Base-by-base conservation (phyloP, 2,797 vertebrate genomes). In the Holocentrus rufus region DNA sequence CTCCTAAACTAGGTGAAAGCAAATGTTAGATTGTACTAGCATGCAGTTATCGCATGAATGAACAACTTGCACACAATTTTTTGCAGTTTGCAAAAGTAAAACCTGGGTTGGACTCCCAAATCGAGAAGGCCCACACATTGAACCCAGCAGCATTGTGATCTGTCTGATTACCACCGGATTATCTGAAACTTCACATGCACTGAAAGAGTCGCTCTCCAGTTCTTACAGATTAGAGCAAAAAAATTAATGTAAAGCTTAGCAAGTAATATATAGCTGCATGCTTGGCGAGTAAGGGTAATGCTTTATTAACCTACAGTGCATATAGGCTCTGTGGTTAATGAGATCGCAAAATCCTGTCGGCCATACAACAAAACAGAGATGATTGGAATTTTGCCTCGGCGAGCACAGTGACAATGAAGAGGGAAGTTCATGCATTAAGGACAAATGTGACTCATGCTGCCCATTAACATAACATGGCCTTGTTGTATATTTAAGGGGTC, bases 201-300 rank as follows among this genome's bases (percentile, higher is more conserved):
- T 20, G 34, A 72, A 67, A 31, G 56, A 66, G 10, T 56, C n/a
- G 64, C 25, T 67, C 5, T 27, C 39, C 8, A 13, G 47, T 46
- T 31, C 39, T 56, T 30, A 65, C 11, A 31, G 47, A 65, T 60
- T 65, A 39, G n/a, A 22, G 9, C 25, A 55, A 27, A 27, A 27
- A 27, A 60, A 27, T 13, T 60, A 39, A 25, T 30, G 20, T 25
- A 55, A 36, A 65, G 39, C 17, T 39, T 49, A 59, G 27, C 1
- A 18, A 31, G 42, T 39, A 23, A 54, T 34, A 65, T 30, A 44
- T 44, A 54, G 34, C 17, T 25, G 44, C 22, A 69, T 31, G 18
- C 1, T 22, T 30, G 63, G 36, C 4, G 22, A 61, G 20, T 42
- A 14, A 52, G 54, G 34, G 10, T 56, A 42, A 53, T 1, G 5